A percentile compares a stretch with the other conserved stretches of the same genome.
These are phyloP conservation scores for Sminthopsis crassicaudata DNA, from an alignment of 2,113 vertebrate species.

Conservation along the genomic window DNA sequence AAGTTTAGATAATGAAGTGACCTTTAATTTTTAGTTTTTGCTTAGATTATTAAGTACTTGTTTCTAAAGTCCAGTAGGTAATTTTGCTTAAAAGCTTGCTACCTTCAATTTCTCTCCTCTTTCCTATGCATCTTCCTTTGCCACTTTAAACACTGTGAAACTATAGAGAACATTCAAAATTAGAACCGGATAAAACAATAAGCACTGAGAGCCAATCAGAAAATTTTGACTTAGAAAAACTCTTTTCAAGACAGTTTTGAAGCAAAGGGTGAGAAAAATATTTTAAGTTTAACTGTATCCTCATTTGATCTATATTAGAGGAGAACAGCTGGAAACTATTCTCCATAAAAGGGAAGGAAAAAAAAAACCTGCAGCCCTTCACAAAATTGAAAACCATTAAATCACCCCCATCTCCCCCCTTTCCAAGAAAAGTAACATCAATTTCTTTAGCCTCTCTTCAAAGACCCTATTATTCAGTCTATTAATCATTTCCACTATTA, in stretches of 20 bases:
- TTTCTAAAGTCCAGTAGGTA: not conserved
- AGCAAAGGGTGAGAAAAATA: not conserved
- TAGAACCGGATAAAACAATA: not conserved
- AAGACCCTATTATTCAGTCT: not conserved
- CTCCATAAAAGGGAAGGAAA: not conserved
- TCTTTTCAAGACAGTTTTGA: conserved; percentile 12
- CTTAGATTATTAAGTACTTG: accelerated
- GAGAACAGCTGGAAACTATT: not conserved
- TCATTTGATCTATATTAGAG: not conserved
- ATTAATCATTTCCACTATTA: not conserved
- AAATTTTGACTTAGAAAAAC: not conserved
- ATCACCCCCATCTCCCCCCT: not conserved
- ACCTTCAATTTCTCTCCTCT: not conserved
- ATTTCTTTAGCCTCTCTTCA: not conserved
- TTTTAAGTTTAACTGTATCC: not conserved
- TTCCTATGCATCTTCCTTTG: not conserved
- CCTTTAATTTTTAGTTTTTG: not conserved
- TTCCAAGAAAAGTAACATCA: not conserved
- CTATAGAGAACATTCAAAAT: not conserved
- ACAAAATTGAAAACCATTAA: not conserved
- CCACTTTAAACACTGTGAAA: not conserved
- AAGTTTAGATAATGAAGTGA: not conserved
- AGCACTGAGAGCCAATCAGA: not conserved
- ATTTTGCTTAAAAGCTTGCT: not conserved
- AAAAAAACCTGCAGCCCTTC: not conserved